These are phyloP conservation scores for Argyra leucocephala DNA, from an alignment of 2,888 invertebrate genomes.

Conservation along the genomic window DNA sequence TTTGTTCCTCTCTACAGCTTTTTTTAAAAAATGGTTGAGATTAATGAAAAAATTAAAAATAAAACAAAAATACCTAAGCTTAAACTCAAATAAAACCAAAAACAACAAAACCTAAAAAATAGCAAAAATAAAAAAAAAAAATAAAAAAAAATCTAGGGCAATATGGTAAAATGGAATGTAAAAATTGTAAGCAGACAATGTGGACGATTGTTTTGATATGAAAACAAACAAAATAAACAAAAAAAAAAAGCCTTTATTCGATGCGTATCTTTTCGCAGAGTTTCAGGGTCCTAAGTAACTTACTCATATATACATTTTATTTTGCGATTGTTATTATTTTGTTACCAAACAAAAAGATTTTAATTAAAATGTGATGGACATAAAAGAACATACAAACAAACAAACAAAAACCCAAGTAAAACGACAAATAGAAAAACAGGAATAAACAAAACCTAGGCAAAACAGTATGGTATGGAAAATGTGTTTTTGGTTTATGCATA, in stretches of 20 bases:
- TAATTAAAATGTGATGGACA: conserved; percentile 1
- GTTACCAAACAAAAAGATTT: not conserved
- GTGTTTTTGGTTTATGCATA: too few species aligned
- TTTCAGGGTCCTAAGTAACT: too few species aligned
- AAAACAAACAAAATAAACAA: too few species aligned
- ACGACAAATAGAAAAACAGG: too few species aligned
- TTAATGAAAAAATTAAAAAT: not conserved
- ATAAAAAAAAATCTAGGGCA: not conserved
- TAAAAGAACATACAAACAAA: not conserved
- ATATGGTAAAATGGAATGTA: not conserved
- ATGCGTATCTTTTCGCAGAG: not conserved
- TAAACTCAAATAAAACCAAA: not conserved
- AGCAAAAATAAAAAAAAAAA: not conserved
- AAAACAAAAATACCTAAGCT: not conserved
- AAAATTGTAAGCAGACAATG: not conserved
- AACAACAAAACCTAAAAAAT: not conserved
- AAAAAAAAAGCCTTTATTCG: not conserved
- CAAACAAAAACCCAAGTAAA: too few species aligned
- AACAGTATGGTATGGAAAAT: too few species aligned
- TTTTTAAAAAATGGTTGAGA: not conserved
- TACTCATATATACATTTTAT: too few species aligned
- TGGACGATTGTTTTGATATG: not conserved
- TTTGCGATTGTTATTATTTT: too few species aligned
- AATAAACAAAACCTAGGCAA: too few species aligned
- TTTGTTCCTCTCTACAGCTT: not conserved